Base-by-base conservation (phyloP, 2,888 invertebrate species). In the Thysanoteuthis rhombus region DNA sequence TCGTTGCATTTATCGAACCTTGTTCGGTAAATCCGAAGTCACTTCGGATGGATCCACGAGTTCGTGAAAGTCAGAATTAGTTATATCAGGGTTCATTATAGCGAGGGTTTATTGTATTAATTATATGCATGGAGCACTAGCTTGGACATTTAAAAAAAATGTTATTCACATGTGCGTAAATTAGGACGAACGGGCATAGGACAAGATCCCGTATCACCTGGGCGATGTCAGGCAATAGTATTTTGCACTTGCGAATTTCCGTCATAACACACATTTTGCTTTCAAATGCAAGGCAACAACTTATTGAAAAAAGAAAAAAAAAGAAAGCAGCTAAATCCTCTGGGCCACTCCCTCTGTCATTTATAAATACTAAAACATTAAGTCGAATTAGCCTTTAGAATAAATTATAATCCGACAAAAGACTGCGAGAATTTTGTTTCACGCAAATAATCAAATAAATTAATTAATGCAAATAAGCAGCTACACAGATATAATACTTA, bases 271-370 rank as follows among this genome's bases (percentile, higher is more conserved):
- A 75, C n/a, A 4, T n/a, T 75, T 75, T 36, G 75, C 75, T 75
- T n/a, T 75, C 12, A 75, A 75, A 75, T 16, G 16, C 36, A n/a
- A n/a, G 36, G n/a, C n/a, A 75, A 75, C 75, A 75, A 75, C 75
- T 12, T 32, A 75, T 58, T 58, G 75, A n/a, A 75, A 75, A 75
- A 36, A 36, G 16, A n/a, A 19, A 12, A 36, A n/a, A 36, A 36
- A 58, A 58, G 25, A 58, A 58, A 58, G 58, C 28, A 32, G 32
- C 58, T 58, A 58, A 58, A 58, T 58, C n/a, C 75, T 36, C 36
- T 75, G 75, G n/a, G n/a, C 75, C 75, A 75, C 75, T 75, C 75
- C 75, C 75, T 75, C n/a, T 75, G 75, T 75, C 75, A 75, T n/a
- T 75, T n/a, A 75, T n/a, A 75, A 75, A 75, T n/a, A 75, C 75